Evolutionary conservation across 1,140 invertebrate genomes (phyloP), one percentile per base, ranked within the genome.

Genomic region (Thaumetopoea pityocampa): DNA sequence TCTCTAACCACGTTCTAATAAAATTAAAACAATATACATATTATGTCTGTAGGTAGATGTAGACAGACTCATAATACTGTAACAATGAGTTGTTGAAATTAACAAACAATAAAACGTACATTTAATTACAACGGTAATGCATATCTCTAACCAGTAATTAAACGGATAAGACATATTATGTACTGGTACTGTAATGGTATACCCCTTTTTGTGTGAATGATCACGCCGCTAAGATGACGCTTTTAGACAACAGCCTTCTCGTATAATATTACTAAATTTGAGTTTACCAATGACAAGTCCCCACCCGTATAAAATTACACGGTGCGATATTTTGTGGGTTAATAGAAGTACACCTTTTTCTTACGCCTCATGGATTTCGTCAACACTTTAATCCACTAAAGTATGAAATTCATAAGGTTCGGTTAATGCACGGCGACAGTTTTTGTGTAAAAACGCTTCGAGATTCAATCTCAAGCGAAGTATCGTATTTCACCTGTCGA

Each of bases 231-330:
- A 38, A 45, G 18, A 36, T 36, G 36, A 51, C 44, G 52, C 46
- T 49, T 34, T 58, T 23, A 59, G 35, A 50, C 50, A 40, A 48
- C 37, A 37, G 52, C 49, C 54, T 43, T 42, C 41, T 10, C 50
- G 57, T 73, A 81, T 81, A 62, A 63, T 51, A 62, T 81, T 78
- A 63, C 77, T 30, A 41, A 70, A 54, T 69, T 70, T 57, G 59
- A 67, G 69, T 69, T 68, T 65, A 78, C 69, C 67, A 78, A 67
- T 80, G 71, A 77, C 76, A 77, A 65, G 61, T 34, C 63, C 47
- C 52, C 50, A 61, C 43, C 60, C 63, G 65, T 74, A 78, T 69
- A 74, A 65, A 55, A 73, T 71, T 72, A 63, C 62, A 66, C 51
- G 53, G 57, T 58, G 62, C 55, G 55, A 67, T 67, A 58, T 67